phyloP scores from a whole-genome alignment of 2,888 invertebrate species.

The Trachelus tabidus region DNA sequence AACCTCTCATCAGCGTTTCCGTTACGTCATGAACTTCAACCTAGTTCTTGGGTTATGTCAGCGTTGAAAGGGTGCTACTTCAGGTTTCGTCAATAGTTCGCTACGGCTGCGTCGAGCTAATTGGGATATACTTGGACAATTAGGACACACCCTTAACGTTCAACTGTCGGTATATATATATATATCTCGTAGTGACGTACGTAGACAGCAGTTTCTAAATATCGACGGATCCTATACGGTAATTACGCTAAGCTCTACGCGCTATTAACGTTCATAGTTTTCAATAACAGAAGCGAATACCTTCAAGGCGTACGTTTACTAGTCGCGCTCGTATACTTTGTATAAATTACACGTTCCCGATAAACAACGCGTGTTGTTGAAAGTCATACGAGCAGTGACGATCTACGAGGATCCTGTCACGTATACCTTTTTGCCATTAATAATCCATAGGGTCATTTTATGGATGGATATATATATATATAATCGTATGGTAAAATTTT shows the following conservation, averaged over 20 bases:
- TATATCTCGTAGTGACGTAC: not conserved
- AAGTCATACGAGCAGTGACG: not conserved
- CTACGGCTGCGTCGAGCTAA: not conserved
- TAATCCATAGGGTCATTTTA: not conserved
- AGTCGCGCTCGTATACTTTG: not conserved
- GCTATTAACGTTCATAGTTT: not conserved
- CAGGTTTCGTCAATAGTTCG: not conserved
- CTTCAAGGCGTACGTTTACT: not conserved
- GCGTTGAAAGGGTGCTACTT: not conserved
- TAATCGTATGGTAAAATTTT: not conserved
- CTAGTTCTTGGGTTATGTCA: not conserved
- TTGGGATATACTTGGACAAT: not conserved
- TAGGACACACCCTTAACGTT: not conserved
- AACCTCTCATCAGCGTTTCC: slow-evolving; percentile 13
- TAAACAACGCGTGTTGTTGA: not conserved
- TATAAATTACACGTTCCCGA: not conserved
- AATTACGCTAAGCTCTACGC: not conserved
- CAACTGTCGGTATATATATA: not conserved
- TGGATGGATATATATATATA: too few relatives aligned
- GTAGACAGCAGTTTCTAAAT: not conserved
- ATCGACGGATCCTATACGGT: not conserved
- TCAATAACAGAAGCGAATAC: not conserved
- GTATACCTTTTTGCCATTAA: not conserved
- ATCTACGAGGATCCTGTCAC: too few relatives aligned
- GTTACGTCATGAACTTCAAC: slow-evolving; percentile 19